Conservation (phyloP, 2,797 vertebrate species). For the Momotus momota region DNA sequence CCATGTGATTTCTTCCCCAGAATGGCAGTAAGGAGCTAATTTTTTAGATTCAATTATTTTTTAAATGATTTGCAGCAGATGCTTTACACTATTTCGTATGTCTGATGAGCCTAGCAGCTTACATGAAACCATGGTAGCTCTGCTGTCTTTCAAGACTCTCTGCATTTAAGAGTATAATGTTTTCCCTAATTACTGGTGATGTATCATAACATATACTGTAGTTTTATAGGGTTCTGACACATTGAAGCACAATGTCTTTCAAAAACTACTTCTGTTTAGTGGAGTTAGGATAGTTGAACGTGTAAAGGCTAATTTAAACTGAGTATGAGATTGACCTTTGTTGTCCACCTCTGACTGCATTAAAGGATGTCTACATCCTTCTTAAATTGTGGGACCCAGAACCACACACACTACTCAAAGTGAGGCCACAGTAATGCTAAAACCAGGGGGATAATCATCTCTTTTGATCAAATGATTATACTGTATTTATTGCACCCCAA, state of each 20-base stretch:
- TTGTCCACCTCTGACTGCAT: too few species aligned
- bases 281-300: neutral
- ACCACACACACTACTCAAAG: too few species aligned
- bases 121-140: neutral
- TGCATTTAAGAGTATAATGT: neutral
- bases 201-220: neutral
- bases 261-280: neutral
- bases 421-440: too few species aligned
- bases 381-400: too few species aligned
- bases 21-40: slow-evolving; percentile 15
- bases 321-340: neutral
- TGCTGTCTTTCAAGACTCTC: neutral
- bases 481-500: too few species aligned
- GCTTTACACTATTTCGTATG: neutral
- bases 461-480: too few species aligned
- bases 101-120: neutral
- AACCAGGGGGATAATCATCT: too few species aligned
- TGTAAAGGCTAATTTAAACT: neutral
- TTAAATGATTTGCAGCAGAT: slow-evolving; percentile 44
- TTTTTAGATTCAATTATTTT: slow-evolving; percentile 56
- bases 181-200: neutral
- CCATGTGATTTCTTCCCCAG: slow-evolving; percentile 19
- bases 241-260: neutral
- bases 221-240: neutral
- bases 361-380: too few species aligned